Evolutionary conservation across 2,113 vertebrate genomes (phyloP), one percentile per base, ranked within the genome.

Genomic region (Neolamprologus sp.): DNA sequence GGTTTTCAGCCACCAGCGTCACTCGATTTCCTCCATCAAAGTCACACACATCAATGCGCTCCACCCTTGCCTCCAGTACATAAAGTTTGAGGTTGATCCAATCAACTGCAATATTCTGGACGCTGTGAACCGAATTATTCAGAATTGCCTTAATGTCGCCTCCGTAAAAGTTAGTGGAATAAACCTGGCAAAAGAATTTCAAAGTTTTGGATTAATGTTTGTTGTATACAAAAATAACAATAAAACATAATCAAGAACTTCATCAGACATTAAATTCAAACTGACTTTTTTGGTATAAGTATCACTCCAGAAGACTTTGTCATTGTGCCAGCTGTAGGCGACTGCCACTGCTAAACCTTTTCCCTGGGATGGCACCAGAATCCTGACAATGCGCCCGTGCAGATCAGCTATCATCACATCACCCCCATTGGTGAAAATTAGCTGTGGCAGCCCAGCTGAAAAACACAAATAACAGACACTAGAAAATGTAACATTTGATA

Each of bases 21-120:
- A 96, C 94, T 28, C 95, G 91, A 86, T 96, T 95, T 26, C 80
- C 89, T 65, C 96, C 96, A 65, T 94, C 79, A 45, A 95, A 96
- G 71, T 96, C 86, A 17, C 96, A 96, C 82, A 92, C 28, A 47
- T 97, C 96, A 7, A 97, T 96, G 23, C 96, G 94, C 47, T 96
- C 94, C 90, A 96, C 92, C 80, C 13, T 80, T 1, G 90, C 91
- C 23, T 97, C 96, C 5, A 97, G 86, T n/a, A 97, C 83, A 13
- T 96, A 97, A 9, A 97, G 95, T 82, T 97, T 96, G 28, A 96
- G 93, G 91, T 96, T 97, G 90, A 97, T 54, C 96, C 96, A 97
- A 86, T 97, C 96, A 28, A 96, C 95, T 4, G 95, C 96, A 2
- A 97, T 83, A 87, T 95, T 97, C 86, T 96, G 95, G 10, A 95